Conservation (phyloP, 1,140 invertebrate species). For the Atta cephalotes region DNA sequence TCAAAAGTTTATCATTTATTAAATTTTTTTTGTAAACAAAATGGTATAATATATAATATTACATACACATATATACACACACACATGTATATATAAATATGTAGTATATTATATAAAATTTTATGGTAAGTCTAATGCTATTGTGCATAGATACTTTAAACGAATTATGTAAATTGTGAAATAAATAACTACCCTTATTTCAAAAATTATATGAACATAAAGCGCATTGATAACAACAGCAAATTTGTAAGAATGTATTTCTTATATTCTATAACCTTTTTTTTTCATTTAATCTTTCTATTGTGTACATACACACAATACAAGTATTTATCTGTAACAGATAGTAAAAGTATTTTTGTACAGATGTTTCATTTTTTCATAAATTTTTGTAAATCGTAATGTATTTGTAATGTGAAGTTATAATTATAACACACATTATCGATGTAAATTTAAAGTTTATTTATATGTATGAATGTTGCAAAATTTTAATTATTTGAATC, state of each 20-base stretch:
- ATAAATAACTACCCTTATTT: not conserved
- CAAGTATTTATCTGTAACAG: conserved; percentile 8
- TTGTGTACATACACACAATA: not conserved
- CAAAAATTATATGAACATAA: not conserved
- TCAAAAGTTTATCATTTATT: not conserved
- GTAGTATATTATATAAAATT: not conserved
- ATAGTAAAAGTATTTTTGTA: not conserved
- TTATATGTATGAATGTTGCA: not conserved
- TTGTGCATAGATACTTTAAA: not conserved
- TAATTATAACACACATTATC: not conserved
- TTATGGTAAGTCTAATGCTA: not conserved
- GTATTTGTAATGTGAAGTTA: not conserved
- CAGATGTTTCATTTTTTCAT: not conserved
- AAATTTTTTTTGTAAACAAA: not conserved
- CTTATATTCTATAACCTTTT: not conserved
- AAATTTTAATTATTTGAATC: conserved; percentile 8
- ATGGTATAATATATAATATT: not conserved
- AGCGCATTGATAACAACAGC: not conserved
- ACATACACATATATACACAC: too few species aligned
- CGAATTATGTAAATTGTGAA: not conserved
- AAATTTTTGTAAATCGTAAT: not conserved
- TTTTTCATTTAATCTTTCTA: not conserved
- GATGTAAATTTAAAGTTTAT: not conserved
- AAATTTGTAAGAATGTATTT: not conserved
- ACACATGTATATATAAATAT: too few species aligned